Conservation (phyloP, 2,888 invertebrate genomes). For the Panzeria rudis region DNA sequence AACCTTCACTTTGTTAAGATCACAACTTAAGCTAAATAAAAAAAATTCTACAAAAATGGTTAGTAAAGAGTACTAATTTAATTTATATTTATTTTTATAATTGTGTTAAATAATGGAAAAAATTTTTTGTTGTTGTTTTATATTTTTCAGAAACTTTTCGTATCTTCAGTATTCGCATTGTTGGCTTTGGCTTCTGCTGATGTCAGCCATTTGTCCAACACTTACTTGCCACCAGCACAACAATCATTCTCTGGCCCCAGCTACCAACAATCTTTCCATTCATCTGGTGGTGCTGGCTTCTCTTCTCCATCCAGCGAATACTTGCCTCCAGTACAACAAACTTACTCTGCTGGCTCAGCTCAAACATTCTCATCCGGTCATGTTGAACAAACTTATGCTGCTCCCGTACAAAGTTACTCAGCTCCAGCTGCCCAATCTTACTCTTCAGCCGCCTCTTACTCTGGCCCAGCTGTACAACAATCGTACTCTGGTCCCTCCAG, state of each 20-base stretch:
- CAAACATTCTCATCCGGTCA: constrained; percentile 10
- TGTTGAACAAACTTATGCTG: constrained; percentile 72
- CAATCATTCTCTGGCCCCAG: constrained; percentile 37
- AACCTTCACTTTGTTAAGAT: constrained; percentile 79
- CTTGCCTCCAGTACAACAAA: constrained; percentile 76
- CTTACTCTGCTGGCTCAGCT: constrained; percentile 13
- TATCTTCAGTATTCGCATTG: constrained; percentile 77
- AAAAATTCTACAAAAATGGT: constrained; percentile 77
- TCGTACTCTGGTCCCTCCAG: constrained; percentile 65
- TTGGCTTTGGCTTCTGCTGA: constrained; percentile 81
- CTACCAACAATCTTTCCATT: constrained; percentile 72
- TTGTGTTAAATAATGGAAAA: neutral
- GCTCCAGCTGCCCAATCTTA: constrained; percentile 47
- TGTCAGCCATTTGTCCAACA: constrained; percentile 80
- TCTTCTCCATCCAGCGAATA: constrained; percentile 76
- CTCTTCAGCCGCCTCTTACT: constrained; percentile 66
- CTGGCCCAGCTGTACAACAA: constrained; percentile 69
- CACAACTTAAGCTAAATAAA: constrained; percentile 74
- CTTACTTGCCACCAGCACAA: constrained; percentile 78
- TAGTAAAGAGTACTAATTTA: constrained; percentile 72
- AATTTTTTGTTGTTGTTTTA: neutral
- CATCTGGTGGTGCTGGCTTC: constrained; percentile 49
- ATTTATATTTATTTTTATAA: neutral
- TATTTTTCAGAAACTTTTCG: constrained; percentile 80
- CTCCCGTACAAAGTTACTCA: constrained; percentile 64